Evolutionary conservation across 92 coral and sea anemone species (phyloP).

Genomic region (Umimayanthus chanpuru): DNA sequence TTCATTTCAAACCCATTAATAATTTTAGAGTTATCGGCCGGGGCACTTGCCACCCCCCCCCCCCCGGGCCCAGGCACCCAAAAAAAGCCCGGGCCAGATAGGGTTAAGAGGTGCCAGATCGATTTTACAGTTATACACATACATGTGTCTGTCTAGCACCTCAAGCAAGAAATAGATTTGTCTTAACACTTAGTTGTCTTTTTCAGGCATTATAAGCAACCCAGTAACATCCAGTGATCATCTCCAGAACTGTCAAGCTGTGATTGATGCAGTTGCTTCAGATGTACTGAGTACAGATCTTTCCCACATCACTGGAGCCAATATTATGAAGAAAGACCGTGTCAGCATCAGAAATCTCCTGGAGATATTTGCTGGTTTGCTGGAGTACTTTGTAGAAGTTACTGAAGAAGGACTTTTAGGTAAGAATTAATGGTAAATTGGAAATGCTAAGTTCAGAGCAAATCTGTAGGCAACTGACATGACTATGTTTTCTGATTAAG

Average conservation of each 20-base stretch:
- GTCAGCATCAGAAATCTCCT: conserved; percentile 78
- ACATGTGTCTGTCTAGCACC: background rate
- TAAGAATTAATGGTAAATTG: background rate
- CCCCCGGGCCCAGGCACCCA: too few species aligned
- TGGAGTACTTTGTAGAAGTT: conserved; percentile 88
- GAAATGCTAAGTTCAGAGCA: too few species aligned
- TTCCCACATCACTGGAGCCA: conserved; percentile 84
- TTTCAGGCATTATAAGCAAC: conserved; percentile 69
- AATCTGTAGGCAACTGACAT: too few species aligned
- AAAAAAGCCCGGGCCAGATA: too few species aligned
- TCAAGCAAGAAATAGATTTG: background rate
- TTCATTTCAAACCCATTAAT: too few species aligned
- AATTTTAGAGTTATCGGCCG: too few species aligned
- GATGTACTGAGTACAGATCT: conserved; percentile 91
- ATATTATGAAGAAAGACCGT: conserved; percentile 74
- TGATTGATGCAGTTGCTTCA: conserved; percentile 75
- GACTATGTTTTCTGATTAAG: too few species aligned
- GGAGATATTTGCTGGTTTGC: conserved; percentile 93
- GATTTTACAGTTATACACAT: too few species aligned
- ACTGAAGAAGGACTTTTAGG: conserved; percentile 63
- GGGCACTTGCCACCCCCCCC: too few species aligned
- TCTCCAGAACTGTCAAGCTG: conserved; percentile 73
- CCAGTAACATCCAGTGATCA: conserved; percentile 71
- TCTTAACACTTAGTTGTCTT: background rate
- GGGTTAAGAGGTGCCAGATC: too few species aligned